Evolutionary conservation across 1,140 invertebrate genomes (phyloP).

Genomic region (Aphelenchoides fujianensis): DNA sequence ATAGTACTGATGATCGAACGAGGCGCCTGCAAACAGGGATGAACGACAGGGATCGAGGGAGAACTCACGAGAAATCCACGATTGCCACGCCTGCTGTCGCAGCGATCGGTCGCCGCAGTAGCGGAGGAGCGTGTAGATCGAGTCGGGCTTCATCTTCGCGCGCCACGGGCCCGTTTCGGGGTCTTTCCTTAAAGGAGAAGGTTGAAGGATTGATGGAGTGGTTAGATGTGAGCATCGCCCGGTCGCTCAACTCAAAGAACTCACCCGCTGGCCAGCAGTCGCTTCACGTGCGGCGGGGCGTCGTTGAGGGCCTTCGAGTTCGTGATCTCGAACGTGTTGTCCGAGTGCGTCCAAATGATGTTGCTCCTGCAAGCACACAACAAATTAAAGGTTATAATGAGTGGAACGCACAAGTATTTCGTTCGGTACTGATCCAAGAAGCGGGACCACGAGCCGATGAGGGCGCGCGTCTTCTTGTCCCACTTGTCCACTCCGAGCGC

Average conservation of each 20-base stretch:
- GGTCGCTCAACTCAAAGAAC: background rate
- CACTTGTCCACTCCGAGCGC: constrained; percentile 49
- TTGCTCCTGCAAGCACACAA: constrained; percentile 47
- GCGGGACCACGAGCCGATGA: constrained; percentile 46
- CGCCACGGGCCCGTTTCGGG: constrained; percentile 52
- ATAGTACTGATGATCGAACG: constrained; percentile 54
- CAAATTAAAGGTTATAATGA: constrained; percentile 6
- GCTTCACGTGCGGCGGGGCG: constrained; percentile 57
- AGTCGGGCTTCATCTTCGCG: constrained; percentile 43
- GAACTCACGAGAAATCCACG: constrained; percentile 33
- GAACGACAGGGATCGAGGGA: no score
- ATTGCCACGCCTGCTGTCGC: constrained; percentile 32
- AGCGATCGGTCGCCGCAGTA: constrained; percentile 55
- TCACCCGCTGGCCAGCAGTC: constrained; percentile 46
- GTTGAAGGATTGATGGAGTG: background rate
- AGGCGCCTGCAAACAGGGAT: no score
- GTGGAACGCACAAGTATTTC: constrained; percentile 47
- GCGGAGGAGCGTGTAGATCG: constrained; percentile 53
- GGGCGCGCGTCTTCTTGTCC: constrained; percentile 50
- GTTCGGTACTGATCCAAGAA: constrained; percentile 51
- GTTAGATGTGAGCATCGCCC: no score
- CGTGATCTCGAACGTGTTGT: constrained; percentile 44
- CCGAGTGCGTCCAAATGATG: constrained; percentile 51
- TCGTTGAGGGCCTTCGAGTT: constrained; percentile 35
- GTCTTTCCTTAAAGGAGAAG: constrained; percentile 42